Evolutionary conservation across 1,140 invertebrate species (phyloP).

Genomic region (Saccostrea cuccullata): DNA sequence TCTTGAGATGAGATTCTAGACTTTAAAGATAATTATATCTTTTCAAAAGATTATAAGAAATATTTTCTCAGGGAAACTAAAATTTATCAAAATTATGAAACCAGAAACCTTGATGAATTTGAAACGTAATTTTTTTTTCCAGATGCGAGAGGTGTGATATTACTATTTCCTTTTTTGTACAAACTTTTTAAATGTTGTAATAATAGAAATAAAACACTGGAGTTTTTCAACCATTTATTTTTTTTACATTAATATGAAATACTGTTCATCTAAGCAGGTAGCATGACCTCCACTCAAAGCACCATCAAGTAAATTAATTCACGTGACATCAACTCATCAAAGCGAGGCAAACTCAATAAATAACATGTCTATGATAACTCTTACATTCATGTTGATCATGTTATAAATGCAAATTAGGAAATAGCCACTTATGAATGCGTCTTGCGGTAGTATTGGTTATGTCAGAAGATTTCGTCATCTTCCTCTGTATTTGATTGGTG

Average conservation of each 20-base stretch:
- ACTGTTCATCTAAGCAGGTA: neutral
- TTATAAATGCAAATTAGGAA: neutral
- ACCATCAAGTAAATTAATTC: slow-evolving; percentile 1
- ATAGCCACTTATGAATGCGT: too few species aligned
- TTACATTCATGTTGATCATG: neutral
- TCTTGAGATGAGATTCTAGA: too few species aligned
- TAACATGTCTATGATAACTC: neutral
- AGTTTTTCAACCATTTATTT: neutral
- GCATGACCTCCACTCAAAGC: neutral
- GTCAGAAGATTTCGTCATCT: slow-evolving; percentile 62
- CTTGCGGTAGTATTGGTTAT: neutral
- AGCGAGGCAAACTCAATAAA: slow-evolving; percentile 17
- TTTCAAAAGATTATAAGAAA: too few species aligned
- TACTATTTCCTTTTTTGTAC: too few species aligned
- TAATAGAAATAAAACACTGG: neutral
- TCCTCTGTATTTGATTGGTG: slow-evolving; percentile 43
- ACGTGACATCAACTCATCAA: slow-evolving; percentile 26
- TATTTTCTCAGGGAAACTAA: too few species aligned
- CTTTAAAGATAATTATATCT: too few species aligned
- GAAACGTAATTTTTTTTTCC: too few species aligned
- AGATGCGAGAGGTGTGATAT: too few species aligned
- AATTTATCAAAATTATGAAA: too few species aligned
- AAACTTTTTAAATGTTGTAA: too few species aligned
- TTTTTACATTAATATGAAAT: neutral
- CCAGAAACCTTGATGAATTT: too few species aligned